A percentile compares a stretch with the other conserved stretches of the same genome.
Conservation (phyloP, 2,888 invertebrate species). For the Tyria jacobaeae region DNA sequence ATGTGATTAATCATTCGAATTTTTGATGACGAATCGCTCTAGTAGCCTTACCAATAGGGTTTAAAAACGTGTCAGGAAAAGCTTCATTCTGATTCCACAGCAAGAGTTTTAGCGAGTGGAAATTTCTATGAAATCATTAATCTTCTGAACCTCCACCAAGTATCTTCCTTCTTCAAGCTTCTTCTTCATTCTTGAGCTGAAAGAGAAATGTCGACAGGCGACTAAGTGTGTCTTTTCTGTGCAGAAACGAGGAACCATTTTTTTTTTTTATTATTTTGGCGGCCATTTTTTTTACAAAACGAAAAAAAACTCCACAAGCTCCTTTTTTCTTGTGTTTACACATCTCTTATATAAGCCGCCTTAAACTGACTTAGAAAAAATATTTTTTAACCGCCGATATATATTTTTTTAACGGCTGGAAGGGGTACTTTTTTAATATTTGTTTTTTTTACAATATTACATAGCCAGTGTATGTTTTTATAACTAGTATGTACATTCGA, state of each 20-base stretch:
- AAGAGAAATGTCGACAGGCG: constrained; percentile 20
- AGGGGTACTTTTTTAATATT: constrained; percentile 42
- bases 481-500: constrained; percentile 45
- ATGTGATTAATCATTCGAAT: too few species aligned
- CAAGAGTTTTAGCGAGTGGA: too few species aligned
- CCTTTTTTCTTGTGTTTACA: constrained; percentile 83
- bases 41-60: too few species aligned
- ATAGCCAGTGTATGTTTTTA: constrained; percentile 23
- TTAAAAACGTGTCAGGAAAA: too few species aligned
- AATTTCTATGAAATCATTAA: too few species aligned
- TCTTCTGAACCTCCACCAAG: neutral
- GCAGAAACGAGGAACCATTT: constrained; percentile 63
- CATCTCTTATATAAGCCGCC: constrained; percentile 60
- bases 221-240: constrained; percentile 32
- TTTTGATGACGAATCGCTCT: too few species aligned
- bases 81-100: too few species aligned
- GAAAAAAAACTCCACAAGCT: constrained; percentile 69
- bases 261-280: constrained; percentile 75
- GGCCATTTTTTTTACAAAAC: constrained; percentile 73
- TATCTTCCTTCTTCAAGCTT: neutral
- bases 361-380: constrained; percentile 77
- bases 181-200: constrained; percentile 24
- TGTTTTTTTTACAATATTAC: constrained; percentile 45
- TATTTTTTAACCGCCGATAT: constrained; percentile 72
- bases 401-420: constrained; percentile 53